Conservation (phyloP, 2,113 vertebrate genomes). For the Arizona elegans region DNA sequence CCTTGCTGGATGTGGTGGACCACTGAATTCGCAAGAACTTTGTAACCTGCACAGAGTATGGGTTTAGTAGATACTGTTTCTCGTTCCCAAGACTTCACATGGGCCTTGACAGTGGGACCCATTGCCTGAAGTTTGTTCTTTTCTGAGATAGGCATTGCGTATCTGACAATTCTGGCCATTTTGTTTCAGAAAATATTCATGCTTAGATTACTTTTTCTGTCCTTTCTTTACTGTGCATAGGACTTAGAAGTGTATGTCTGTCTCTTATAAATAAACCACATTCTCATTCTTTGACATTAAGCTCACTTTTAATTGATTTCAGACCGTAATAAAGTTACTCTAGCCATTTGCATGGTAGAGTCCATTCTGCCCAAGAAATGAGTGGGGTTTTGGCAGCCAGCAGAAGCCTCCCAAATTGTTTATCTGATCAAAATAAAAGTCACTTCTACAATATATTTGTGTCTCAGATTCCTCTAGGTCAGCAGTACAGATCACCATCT, state of each 20-base stretch:
- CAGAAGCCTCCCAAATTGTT: not conserved
- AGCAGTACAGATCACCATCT: not conserved
- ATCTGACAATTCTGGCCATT: not conserved
- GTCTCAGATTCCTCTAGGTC: not conserved
- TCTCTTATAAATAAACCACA: not conserved
- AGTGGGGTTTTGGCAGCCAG: not conserved
- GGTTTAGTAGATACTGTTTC: not conserved
- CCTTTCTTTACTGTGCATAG: not conserved
- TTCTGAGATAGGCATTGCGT: not conserved
- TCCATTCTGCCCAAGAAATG: not conserved
- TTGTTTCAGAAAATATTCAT: not conserved
- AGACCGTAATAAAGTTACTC: not conserved
- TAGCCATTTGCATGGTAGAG: not conserved
- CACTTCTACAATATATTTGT: not conserved
- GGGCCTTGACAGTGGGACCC: not conserved
- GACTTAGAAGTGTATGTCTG: not conserved
- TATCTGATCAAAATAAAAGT: not conserved
- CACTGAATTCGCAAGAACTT: not conserved
- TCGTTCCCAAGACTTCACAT: not conserved
- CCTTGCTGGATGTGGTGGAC: not conserved
- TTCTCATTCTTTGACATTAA: not conserved
- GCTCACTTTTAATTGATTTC: not conserved
- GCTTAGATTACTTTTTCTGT: not conserved
- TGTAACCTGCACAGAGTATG: not conserved
- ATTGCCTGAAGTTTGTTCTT: not conserved